Conservation (phyloP, 2,888 invertebrate species). For the Conomelus anceps region DNA sequence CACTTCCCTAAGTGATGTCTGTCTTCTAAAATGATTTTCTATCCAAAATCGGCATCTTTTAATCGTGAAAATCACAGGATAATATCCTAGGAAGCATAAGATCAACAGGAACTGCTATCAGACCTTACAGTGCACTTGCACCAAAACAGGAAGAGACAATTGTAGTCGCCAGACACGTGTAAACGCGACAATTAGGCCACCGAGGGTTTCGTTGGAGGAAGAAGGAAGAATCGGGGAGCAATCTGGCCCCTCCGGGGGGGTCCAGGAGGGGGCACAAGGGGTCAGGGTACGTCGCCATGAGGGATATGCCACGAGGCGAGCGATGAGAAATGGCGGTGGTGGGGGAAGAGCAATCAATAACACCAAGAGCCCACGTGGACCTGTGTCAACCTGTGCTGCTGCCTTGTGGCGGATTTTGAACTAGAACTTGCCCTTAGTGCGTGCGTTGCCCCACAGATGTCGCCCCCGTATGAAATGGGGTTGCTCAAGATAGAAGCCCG, state of each 20-base stretch:
- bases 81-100: too few species aligned
- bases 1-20: too few species aligned
- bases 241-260: neutral
- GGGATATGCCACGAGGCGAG: neutral
- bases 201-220: neutral
- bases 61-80: too few species aligned
- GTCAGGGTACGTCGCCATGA: neutral
- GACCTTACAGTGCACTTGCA: neutral
- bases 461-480: neutral
- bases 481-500: neutral
- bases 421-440: neutral
- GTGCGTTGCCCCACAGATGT: neutral
- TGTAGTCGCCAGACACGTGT: neutral
- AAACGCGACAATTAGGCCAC: neutral
- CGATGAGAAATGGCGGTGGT: neutral
- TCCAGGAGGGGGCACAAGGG: neutral
- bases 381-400: neutral
- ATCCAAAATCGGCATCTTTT: too few species aligned
- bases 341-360: constrained; percentile 10
- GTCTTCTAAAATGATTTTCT: too few species aligned
- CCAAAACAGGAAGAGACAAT: neutral
- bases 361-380: constrained; percentile 6
- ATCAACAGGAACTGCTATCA: too few species aligned
- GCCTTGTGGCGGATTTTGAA: neutral
- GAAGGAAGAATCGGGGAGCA: neutral